These are phyloP conservation scores for Agonopterix subpropinquella DNA, from an alignment of 2,888 invertebrate genomes.

Conservation along the genomic window DNA sequence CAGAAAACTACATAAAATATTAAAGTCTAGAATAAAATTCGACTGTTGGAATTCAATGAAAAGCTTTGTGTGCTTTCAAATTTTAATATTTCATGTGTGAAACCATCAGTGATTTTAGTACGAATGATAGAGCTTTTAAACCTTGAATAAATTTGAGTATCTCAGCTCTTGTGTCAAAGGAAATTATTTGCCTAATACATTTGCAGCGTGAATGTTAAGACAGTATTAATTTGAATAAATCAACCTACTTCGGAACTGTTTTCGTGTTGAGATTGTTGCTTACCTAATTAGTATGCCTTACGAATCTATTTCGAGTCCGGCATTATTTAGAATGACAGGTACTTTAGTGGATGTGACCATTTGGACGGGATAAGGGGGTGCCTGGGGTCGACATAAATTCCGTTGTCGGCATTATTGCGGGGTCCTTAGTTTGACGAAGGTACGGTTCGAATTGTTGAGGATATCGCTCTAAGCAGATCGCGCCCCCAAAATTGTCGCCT, in stretches of 20 bases:
- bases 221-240: not conserved
- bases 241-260: not conserved
- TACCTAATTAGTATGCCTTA: not conserved
- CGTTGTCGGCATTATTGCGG: slow-evolving; percentile 56
- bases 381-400: slow-evolving; percentile 64
- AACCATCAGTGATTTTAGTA: not conserved
- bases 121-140: not conserved
- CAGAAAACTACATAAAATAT: no score
- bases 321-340: slow-evolving; percentile 45
- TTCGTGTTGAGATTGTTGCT: not conserved
- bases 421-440: slow-evolving; percentile 65
- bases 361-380: slow-evolving; percentile 43
- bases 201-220: not conserved
- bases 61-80: no score
- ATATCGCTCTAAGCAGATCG: slow-evolving; percentile 52
- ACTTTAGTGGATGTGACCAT: slow-evolving; percentile 56
- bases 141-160: not conserved
- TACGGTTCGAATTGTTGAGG: slow-evolving; percentile 51
- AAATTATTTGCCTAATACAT: not conserved
- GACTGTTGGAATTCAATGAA: no score
- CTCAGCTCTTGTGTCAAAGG: not conserved
- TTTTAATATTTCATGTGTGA: no score
- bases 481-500: slow-evolving; percentile 37
- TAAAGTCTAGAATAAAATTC: no score
- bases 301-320: slow-evolving; percentile 2